Base-by-base conservation (phyloP, 64 coral and sea anemone genomes). In the Porites australiensis region DNA sequence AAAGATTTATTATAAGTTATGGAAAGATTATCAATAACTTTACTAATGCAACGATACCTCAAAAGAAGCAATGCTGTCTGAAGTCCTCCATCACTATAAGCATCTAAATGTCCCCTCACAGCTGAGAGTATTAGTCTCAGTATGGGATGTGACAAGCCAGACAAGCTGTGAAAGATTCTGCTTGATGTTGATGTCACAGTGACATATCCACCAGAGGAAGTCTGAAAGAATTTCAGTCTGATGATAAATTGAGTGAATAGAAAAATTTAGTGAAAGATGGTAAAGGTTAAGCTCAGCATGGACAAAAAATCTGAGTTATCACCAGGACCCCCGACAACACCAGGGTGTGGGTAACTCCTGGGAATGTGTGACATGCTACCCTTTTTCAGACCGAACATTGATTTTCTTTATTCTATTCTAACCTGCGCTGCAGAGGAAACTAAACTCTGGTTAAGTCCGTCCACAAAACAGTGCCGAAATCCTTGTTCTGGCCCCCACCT, bases 161-260 rank as follows among this genome's bases (percentile, higher is more conserved):
- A 71, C 20, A 95, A 83, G 50, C 77, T 79, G 16, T 95, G 88
- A 55, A 95, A 47, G 58, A 95, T 95, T 44, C 47, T 71, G 55
- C 73, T 79, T 22, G 83, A 90, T 12, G 54, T 62, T 60, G 93
- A 95, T 69, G 93, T 90, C 18, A 95, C 93, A 62, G 88, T 95
- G 23, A 95, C 93, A 95, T 95, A 88, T 21, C 93, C 93, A 86
- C 93, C 93, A 50, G 60, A 58, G n/a, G 71, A 68, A 14, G 88
- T 74, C 79, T 95, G 93, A 46, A 90, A 82, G 77, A 90, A 85
- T 49, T 86, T 95, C 18, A 77, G 51, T 57, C 93, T 95, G 59
- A 49, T 60, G 37, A 88, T 59, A 37, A 37, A 37, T 37, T 37
- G 27, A 37, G 27, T 37, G 0, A 37, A 37, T 37, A 37, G 27